Base-by-base conservation (phyloP, 1,140 invertebrate species). In the Hyphantria cunea region DNA sequence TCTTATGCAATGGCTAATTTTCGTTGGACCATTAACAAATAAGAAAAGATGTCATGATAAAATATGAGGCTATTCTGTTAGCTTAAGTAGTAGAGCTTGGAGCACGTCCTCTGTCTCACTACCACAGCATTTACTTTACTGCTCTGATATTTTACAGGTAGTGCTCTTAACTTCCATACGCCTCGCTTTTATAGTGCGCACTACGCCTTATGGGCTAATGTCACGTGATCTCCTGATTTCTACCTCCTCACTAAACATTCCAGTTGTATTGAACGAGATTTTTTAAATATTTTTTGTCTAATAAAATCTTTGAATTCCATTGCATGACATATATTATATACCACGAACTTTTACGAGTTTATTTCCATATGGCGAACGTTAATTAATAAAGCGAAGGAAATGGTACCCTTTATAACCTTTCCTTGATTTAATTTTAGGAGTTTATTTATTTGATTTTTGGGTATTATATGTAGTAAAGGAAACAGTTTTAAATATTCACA, bases 101-200 rank as follows among this genome's bases (percentile, higher is more conserved):
- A 71, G 78, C 87, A 90, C 87, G 87, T 87, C 68, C 71, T 66
- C 66, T 61, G 67, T 55, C 65, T 74, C 68, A 73, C 78, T 76
- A 78, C 15, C 56, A 51, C 76, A 86, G 84, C 87, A 90, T 90
- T 90, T 87, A 90, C 84, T 90, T 90, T 89, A 90, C 80, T 80
- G 52, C 87, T 82, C 83, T 86, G 84, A 87, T 89, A 87, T 90
- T 85, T 89, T 79, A 87, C 82, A 84, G 85, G 82, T 82, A 79
- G 82, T 84, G 84, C 86, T 89, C 81, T 90, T 89, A 86, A 88
- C 80, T 87, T 86, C 76, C 86, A 85, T 87, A 87, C 77, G 82
- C 85, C 79, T 56, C 76, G 79, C 74, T 87, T 89, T 90, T 90
- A 88, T 87, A 82, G 84, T 76, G 72, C 72, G 66, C 76, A 76